phyloP scores from a whole-genome alignment of 2,888 invertebrate genomes.

The Aporophyla lueneburgensis region DNA sequence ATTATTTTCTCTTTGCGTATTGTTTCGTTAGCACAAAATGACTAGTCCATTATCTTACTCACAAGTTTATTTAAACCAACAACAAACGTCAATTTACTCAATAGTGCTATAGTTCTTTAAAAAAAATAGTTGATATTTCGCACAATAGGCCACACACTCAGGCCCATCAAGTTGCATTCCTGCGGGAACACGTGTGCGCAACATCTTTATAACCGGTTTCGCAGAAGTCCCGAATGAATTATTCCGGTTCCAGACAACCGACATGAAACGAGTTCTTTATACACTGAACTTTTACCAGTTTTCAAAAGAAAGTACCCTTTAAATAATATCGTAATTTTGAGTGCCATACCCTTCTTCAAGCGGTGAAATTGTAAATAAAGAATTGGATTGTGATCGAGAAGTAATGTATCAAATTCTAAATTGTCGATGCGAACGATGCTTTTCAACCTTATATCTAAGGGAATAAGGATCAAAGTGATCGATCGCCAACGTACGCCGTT shows the following conservation, averaged over 20 bases:
- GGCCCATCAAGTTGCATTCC: background rate
- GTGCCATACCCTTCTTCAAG: conserved; percentile 33
- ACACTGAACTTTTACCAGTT: conserved; percentile 6
- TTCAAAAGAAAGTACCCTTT: conserved; percentile 13
- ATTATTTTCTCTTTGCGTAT: background rate
- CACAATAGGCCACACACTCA: background rate
- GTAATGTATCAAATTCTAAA: conserved; percentile 66
- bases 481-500: background rate
- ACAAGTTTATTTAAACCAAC: background rate
- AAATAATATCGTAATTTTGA: conserved; percentile 4
- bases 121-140: background rate
- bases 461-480: background rate
- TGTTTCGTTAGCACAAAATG: background rate
- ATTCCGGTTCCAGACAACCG: conserved; percentile 26
- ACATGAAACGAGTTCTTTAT: conserved; percentile 12
- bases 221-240: conserved; percentile 8
- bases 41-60: background rate
- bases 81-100: background rate
- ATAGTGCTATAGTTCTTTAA: background rate
- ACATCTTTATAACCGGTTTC: conserved; percentile 37
- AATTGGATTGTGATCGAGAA: conserved; percentile 61
- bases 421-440: conserved; percentile 43
- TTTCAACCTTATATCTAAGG: background rate
- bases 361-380: conserved; percentile 49
- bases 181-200: conserved; percentile 13